These are phyloP conservation scores for Philereme vetulata DNA, from an alignment of 2,888 invertebrate species.

Conservation along the genomic window DNA sequence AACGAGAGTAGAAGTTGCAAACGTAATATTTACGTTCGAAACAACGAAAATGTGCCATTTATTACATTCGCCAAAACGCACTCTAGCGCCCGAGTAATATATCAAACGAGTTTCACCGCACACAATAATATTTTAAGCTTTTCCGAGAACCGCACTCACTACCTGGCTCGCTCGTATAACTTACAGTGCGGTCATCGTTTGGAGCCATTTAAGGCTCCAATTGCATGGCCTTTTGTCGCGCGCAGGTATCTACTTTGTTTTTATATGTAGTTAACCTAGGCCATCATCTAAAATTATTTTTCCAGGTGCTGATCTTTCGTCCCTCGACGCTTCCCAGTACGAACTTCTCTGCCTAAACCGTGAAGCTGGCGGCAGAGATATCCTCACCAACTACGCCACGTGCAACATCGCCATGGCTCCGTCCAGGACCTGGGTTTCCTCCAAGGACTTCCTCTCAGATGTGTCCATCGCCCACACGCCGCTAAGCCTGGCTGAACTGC, in stretches of 20 bases:
- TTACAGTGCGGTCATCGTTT: no score
- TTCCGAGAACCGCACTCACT: no score
- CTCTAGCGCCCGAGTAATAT: no score
- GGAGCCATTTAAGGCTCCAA: no score
- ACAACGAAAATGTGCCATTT: no score
- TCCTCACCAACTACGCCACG: conserved; percentile 76
- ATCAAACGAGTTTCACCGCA: no score
- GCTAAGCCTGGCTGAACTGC: conserved; percentile 81
- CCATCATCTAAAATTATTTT: neutral
- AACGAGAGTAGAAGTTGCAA: no score
- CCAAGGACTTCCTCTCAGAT: conserved; percentile 75
- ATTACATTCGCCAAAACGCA: no score
- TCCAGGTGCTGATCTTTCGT: conserved; percentile 83
- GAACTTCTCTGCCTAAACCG: conserved; percentile 85
- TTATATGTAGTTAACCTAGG: neutral
- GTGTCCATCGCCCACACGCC: conserved; percentile 87
- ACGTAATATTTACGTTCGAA: no score
- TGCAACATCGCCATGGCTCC: conserved; percentile 87
- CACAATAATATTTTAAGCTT: no score
- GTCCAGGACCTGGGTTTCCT: conserved; percentile 79
- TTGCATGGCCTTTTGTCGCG: no score
- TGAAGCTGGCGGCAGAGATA: conserved; percentile 77
- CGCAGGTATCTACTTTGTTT: neutral
- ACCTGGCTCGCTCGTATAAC: no score
- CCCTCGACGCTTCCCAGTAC: conserved; percentile 81